Base-by-base conservation (phyloP, 1,140 invertebrate species). In the Trichoplusia ni region DNA sequence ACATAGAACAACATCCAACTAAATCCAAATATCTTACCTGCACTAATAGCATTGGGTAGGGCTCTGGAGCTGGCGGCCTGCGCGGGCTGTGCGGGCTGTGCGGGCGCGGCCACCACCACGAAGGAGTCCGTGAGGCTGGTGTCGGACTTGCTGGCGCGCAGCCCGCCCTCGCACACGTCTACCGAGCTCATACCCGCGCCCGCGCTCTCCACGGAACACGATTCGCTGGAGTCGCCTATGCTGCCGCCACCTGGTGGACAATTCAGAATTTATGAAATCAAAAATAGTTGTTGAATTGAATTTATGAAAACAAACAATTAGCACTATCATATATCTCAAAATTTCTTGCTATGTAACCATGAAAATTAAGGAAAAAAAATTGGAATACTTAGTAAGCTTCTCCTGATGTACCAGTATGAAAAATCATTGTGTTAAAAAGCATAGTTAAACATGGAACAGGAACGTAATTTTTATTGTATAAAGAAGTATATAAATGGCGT, bases 71-170 rank as follows among this genome's bases (percentile, higher is more conserved):
- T 0, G 46, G 23, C 18, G 29, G 3, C 4, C 18, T 8, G 0
- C 25, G 56, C 25, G 11, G 73, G n/a, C 69, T 51, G 1, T n/a
- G 76, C 71, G n/a, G 79, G 79, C 1, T 77, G 68, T 2, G 75
- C 64, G 2, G 91, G 91, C 71, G 94, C 94, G 2, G 93, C 93
- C 7, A 98, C 92, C 64, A 98, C 92, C 0, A 97, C 96, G 91
- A 98, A 98, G 23, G 96, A 96, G 73, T 98, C 97, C 0, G 96
- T 97, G 1, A 98, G 92, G 82, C 96, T 97, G 0, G 96, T 98
- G 77, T 98, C 97, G 38, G 96, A 97, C 91, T 98, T 98, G 81
- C 96, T 97, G 0, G 95, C 92, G 29, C 95, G 92, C 63, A 97
- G 92, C 2, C 89, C 91, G 9, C 79, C 72, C 6, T 83, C 78